Evolutionary conservation across 2,888 invertebrate genomes (phyloP).

Genomic region (Palloptera scutellata): DNA sequence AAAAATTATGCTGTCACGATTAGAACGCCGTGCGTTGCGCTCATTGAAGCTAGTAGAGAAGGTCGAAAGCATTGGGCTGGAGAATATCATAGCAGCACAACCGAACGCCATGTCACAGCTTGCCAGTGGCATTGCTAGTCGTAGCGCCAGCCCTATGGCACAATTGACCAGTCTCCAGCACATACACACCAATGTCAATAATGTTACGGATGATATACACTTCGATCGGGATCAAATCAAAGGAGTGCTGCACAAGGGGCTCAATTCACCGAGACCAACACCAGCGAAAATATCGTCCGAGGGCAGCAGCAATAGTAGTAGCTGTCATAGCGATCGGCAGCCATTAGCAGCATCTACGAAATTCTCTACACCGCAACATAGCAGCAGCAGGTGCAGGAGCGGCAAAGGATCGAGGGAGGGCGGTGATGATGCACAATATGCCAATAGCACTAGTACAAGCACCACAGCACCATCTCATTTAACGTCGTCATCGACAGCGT

Average conservation of each 20-base stretch:
- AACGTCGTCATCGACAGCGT: slow-evolving; percentile 1
- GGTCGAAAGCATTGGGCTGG: slow-evolving; percentile 74
- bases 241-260: slow-evolving; percentile 56
- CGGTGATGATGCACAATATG: slow-evolving; percentile 12
- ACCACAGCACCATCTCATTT: neutral
- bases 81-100: slow-evolving; percentile 72
- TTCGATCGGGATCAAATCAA: slow-evolving; percentile 65
- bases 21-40: slow-evolving; percentile 64
- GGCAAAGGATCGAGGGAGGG: neutral
- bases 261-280: slow-evolving; percentile 35
- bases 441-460: slow-evolving; percentile 17
- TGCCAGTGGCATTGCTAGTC: slow-evolving; percentile 67
- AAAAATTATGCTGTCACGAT: slow-evolving; percentile 60
- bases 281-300: neutral
- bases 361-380: neutral
- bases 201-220: slow-evolving; percentile 62
- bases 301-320: neutral
- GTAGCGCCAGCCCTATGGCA: slow-evolving; percentile 78
- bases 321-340: neutral
- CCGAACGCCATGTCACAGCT: slow-evolving; percentile 71
- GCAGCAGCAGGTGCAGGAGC: slow-evolving; percentile 4
- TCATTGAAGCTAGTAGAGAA: slow-evolving; percentile 71
- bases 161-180: slow-evolving; percentile 78
- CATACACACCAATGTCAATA: slow-evolving; percentile 60
- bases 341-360: too few species aligned